phyloP scores from a whole-genome alignment of 2,797 vertebrate species.

The Ara ararauna region DNA sequence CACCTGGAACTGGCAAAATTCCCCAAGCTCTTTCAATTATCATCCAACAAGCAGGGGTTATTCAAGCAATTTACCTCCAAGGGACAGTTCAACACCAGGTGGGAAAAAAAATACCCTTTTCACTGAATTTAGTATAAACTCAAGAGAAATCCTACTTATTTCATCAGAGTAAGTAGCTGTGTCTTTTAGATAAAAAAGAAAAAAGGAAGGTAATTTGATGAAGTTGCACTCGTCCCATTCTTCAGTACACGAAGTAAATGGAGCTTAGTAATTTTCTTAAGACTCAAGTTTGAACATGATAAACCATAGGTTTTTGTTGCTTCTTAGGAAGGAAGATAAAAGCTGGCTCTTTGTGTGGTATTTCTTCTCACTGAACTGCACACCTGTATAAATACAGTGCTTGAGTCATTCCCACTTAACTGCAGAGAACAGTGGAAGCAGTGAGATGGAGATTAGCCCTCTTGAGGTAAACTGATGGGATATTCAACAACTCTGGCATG shows the following conservation, averaged over 20 bases:
- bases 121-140: neutral
- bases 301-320: neutral
- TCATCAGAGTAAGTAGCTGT: neutral
- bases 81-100: neutral
- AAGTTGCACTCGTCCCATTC: neutral
- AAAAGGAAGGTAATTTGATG: neutral
- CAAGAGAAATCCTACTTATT: neutral
- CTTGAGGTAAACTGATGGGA: neutral
- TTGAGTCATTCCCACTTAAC: neutral
- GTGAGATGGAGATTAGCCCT: neutral
- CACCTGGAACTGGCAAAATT: conserved; percentile 63
- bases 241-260: neutral
- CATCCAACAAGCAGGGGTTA: conserved; percentile 37
- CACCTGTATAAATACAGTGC: neutral
- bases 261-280: neutral
- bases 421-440: neutral
- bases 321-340: neutral
- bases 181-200: neutral
- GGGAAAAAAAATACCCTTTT: neutral
- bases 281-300: neutral
- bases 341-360: neutral
- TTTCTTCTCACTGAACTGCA: neutral
- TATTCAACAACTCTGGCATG: conserved; percentile 3
- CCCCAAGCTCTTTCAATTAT: conserved; percentile 57
- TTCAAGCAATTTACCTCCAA: conserved; percentile 47